Evolutionary conservation across 2,888 invertebrate species (phyloP).

Genomic region (Clivina fossor): DNA sequence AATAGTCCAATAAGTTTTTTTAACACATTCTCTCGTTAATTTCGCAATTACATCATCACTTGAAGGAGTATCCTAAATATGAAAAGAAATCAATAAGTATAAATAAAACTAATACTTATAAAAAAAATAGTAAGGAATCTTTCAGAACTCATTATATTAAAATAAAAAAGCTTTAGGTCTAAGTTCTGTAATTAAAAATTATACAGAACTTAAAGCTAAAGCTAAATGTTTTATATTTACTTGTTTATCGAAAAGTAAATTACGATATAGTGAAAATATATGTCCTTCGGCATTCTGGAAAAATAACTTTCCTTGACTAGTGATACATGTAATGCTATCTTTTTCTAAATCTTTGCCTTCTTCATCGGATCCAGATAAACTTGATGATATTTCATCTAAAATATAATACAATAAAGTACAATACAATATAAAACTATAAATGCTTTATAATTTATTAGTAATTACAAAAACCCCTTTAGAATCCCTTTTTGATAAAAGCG

Average conservation of each 20-base stretch:
- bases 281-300: conserved; percentile 68
- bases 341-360: conserved; percentile 54
- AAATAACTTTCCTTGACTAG: conserved; percentile 70
- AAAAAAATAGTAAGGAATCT: too few relatives aligned
- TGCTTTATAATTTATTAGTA: too few relatives aligned
- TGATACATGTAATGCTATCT: conserved; percentile 46
- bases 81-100: conserved; percentile 24
- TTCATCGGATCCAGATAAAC: conserved; percentile 66
- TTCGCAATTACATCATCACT: conserved; percentile 47
- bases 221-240: conserved; percentile 50
- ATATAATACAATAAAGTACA: conserved; percentile 15
- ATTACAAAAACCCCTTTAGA: too few relatives aligned
- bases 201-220: too few relatives aligned
- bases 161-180: too few relatives aligned
- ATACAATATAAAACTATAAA: conserved; percentile 6
- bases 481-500: neutral
- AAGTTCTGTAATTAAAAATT: too few relatives aligned
- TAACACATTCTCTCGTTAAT: conserved; percentile 48
- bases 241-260: conserved; percentile 72
- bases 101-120: conserved; percentile 3
- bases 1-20: conserved; percentile 63
- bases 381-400: conserved; percentile 64
- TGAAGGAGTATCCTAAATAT: conserved; percentile 47
- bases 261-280: conserved; percentile 74
- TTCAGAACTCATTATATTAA: too few relatives aligned